A percentile compares a stretch with the other conserved stretches of the same genome.
Conservation (phyloP, 2,797 vertebrate species). For the Myotis pilosus region DNA sequence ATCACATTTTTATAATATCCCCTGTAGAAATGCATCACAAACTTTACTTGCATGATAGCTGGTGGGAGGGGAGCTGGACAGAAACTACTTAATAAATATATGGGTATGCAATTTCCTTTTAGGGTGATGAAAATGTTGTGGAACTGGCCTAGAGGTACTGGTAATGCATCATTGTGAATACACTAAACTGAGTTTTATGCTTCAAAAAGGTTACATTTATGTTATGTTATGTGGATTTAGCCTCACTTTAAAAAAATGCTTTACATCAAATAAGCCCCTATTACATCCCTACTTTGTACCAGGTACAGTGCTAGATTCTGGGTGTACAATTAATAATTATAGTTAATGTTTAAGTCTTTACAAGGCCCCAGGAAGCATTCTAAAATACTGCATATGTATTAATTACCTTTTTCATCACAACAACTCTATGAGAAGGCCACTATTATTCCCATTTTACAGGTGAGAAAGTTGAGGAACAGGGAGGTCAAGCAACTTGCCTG, state of each 20-base stretch:
- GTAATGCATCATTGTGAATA: neutral
- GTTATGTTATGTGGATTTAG: conserved; percentile 11
- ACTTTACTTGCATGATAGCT: neutral
- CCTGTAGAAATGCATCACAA: neutral
- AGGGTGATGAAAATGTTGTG: neutral
- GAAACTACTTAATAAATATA: neutral
- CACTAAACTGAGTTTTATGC: neutral
- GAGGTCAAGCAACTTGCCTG: neutral
- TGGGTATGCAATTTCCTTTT: neutral
- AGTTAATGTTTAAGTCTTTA: neutral
- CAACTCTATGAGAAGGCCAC: neutral
- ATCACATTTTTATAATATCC: neutral
- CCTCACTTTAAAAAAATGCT: neutral
- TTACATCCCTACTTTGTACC: neutral
- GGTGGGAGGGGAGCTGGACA: neutral
- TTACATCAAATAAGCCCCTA: neutral
- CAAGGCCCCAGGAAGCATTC: neutral
- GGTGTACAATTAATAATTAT: neutral
- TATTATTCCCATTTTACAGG: conserved; percentile 19
- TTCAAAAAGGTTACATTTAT: neutral
- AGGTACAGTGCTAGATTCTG: neutral
- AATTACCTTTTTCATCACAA: neutral
- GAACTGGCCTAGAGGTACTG: neutral
- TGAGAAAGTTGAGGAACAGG: neutral
- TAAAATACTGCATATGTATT: neutral